These are phyloP conservation scores for Gila robusta DNA, from an alignment of 2,797 vertebrate genomes.

Conservation along the genomic window DNA sequence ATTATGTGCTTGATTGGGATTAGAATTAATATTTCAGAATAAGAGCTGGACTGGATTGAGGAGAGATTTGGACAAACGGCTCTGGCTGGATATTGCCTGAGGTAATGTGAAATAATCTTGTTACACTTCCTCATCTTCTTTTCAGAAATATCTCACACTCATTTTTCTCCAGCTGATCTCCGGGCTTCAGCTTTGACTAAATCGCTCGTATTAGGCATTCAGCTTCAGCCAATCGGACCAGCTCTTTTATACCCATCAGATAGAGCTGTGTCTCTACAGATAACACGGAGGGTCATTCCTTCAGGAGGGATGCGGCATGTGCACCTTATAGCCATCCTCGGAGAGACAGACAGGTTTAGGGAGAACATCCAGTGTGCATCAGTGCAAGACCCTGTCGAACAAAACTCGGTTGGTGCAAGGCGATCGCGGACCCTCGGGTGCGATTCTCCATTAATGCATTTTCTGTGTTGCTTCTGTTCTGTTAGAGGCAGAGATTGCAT, in stretches of 20 bases:
- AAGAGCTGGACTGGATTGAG: slow-evolving; percentile 26
- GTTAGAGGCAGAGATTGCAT: slow-evolving; percentile 48
- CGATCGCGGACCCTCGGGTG: slow-evolving; percentile 31
- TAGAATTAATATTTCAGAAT: slow-evolving; percentile 22
- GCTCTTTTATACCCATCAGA: slow-evolving; percentile 42
- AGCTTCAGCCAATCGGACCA: slow-evolving; percentile 17
- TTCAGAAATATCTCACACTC: slow-evolving; percentile 26
- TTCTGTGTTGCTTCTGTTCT: slow-evolving; percentile 55
- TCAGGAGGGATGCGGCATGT: slow-evolving; percentile 46
- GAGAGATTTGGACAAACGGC: slow-evolving; percentile 8
- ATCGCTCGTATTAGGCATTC: slow-evolving; percentile 32
- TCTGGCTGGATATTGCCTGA: slow-evolving; percentile 6
- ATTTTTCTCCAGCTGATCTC: slow-evolving; percentile 14
- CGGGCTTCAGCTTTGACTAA: slow-evolving; percentile 3
- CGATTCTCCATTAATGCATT: slow-evolving; percentile 60
- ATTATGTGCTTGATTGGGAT: slow-evolving; percentile 9
- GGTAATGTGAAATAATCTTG: slow-evolving; percentile 41
- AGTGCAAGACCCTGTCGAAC: slow-evolving; percentile 38
- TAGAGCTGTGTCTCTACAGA: slow-evolving; percentile 29
- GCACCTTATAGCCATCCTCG: slow-evolving; percentile 10
- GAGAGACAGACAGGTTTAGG: slow-evolving; percentile 34
- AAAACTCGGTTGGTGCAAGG: slow-evolving; percentile 1
- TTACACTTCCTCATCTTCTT: slow-evolving; percentile 33
- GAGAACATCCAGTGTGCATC: slow-evolving; percentile 53
- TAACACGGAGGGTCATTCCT: slow-evolving; percentile 52